A percentile compares a stretch with the other conserved stretches of the same genome.
Evolutionary conservation across 2,888 invertebrate species (phyloP).

Genomic region (Schrankia costaestrigalis): DNA sequence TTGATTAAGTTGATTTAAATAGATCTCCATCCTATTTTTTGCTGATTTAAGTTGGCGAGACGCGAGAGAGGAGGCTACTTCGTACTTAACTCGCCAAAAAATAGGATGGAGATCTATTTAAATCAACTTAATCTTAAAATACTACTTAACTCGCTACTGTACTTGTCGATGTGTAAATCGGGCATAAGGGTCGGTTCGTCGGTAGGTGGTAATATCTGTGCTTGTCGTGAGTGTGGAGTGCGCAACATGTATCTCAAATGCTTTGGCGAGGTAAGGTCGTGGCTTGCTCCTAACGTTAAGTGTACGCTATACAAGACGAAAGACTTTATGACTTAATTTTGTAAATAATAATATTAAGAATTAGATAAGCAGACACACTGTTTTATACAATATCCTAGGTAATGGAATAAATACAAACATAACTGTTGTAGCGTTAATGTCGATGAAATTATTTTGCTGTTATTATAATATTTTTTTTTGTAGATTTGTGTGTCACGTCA

Average conservation of each 20-base stretch:
- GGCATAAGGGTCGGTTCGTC: too few species aligned
- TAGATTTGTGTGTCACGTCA: conserved; percentile 52
- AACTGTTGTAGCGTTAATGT: conserved; percentile 73
- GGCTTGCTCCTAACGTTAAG: conserved; percentile 59
- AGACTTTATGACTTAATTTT: conserved; percentile 74
- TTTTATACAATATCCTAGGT: conserved; percentile 79
- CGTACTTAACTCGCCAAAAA: too few species aligned
- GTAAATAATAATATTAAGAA: conserved; percentile 74
- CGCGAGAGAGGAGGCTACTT: too few species aligned
- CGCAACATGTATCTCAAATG: conserved; percentile 42
- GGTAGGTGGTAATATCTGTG: conserved; percentile 20
- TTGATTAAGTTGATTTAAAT: too few species aligned
- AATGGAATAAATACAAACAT: conserved; percentile 67
- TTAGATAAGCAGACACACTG: conserved; percentile 72
- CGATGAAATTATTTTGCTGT: conserved; percentile 68
- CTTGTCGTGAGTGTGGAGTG: conserved; percentile 38
- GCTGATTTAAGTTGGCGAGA: too few species aligned
- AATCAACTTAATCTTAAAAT: too few species aligned
- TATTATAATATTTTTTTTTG: conserved; percentile 58
- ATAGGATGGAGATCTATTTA: too few species aligned
- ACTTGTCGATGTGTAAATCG: too few species aligned
- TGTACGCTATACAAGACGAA: conserved; percentile 71
- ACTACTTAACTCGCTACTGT: too few species aligned
- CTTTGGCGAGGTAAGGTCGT: conserved; percentile 44
- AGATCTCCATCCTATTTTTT: too few species aligned